Conservation (phyloP, 2,113 vertebrate species). For the Anseranas semipalmata region DNA sequence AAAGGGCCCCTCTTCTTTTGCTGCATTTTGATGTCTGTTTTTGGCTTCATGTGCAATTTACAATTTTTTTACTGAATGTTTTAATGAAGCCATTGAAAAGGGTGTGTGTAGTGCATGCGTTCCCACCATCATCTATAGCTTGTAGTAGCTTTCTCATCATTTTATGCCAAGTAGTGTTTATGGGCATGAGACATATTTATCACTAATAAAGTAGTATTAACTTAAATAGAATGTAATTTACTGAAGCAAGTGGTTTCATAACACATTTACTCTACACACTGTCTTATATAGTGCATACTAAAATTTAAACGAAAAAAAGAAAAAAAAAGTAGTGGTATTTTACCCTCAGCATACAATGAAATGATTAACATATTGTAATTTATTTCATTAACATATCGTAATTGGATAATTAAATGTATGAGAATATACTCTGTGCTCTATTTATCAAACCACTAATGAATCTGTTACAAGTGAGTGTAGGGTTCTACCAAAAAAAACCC, state of each 20-base stretch:
- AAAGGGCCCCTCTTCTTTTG: slow-evolving; percentile 76
- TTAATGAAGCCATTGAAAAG: slow-evolving; percentile 78
- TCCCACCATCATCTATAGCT: slow-evolving; percentile 77
- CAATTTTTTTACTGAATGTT: slow-evolving; percentile 75
- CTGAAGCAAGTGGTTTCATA: slow-evolving; percentile 47
- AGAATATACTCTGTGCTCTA: slow-evolving; percentile 30
- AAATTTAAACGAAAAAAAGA: slow-evolving; percentile 31
- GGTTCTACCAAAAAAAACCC: not conserved
- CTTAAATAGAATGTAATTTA: slow-evolving; percentile 60
- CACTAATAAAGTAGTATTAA: slow-evolving; percentile 76
- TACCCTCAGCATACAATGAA: not conserved
- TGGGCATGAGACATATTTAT: slow-evolving; percentile 77
- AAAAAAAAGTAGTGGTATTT: slow-evolving; percentile 36
- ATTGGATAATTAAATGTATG: slow-evolving; percentile 24
- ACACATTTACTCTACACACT: slow-evolving; percentile 59
- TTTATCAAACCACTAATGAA: not conserved
- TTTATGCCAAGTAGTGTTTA: slow-evolving; percentile 77
- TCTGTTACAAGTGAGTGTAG: slow-evolving; percentile 39
- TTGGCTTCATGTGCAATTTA: slow-evolving; percentile 74
- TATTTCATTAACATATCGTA: not conserved
- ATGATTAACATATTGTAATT: not conserved
- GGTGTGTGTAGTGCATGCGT: slow-evolving; percentile 78
- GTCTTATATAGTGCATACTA: slow-evolving; percentile 71
- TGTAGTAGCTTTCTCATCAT: slow-evolving; percentile 81
- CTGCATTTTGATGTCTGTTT: slow-evolving; percentile 77